phyloP scores from a whole-genome alignment of 2,113 vertebrate genomes.

The Trogon surrucura region DNA sequence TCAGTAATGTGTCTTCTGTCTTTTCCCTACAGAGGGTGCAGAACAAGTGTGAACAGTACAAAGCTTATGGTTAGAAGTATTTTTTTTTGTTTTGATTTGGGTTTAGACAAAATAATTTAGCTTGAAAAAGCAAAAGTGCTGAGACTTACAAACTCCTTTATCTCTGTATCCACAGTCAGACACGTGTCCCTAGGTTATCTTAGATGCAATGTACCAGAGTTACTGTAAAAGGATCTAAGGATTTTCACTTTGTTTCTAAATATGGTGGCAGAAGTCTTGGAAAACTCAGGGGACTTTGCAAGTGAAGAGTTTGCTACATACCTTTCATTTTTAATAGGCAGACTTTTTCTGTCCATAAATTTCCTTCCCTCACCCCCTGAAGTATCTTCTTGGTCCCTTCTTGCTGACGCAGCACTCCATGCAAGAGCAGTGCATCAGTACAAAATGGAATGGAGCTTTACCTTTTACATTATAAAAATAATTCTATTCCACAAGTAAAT shows the following conservation, averaged over 20 bases:
- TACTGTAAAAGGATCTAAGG: background rate
- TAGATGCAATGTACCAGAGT: background rate
- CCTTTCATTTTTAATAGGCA: background rate
- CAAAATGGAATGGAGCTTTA: background rate
- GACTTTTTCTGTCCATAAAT: background rate
- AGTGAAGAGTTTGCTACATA: fast-evolving
- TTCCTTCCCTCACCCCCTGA: background rate
- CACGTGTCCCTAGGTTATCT: fast-evolving
- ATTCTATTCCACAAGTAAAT: background rate
- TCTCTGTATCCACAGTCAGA: background rate
- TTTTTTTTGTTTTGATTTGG: background rate
- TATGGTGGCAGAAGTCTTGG: background rate
- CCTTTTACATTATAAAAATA: background rate
- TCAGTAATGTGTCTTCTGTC: background rate
- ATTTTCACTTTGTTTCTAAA: background rate
- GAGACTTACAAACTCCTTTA: background rate
- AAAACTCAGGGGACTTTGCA: background rate
- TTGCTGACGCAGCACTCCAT: background rate
- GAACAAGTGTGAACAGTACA: background rate
- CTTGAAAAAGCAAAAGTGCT: background rate
- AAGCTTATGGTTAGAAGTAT: background rate
- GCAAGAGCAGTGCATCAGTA: background rate
- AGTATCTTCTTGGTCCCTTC: background rate
- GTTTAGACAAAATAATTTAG: background rate
- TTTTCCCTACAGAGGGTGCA: background rate